Evolutionary conservation across 2,113 vertebrate genomes (phyloP).

Genomic region (Neolamprologus sp.): DNA sequence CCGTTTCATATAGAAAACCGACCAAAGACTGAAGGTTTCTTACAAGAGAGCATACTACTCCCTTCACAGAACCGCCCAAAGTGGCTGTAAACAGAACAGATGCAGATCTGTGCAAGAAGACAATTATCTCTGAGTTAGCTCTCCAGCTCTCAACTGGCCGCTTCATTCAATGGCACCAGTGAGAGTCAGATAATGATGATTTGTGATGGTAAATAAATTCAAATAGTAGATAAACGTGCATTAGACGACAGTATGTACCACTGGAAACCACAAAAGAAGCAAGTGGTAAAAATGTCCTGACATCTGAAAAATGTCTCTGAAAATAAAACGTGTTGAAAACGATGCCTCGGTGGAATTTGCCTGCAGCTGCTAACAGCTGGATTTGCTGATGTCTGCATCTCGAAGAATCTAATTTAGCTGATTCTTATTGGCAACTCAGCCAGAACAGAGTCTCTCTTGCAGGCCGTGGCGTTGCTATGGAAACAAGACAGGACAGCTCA

Average conservation of each 20-base stretch:
- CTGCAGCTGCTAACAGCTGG: not conserved
- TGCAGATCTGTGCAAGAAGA: not conserved
- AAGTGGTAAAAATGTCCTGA: not conserved
- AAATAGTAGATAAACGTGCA: not conserved
- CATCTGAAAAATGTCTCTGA: not conserved
- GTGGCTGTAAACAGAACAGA: not conserved
- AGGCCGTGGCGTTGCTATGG: conserved; percentile 5
- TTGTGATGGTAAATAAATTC: not conserved
- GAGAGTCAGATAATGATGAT: not conserved
- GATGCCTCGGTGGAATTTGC: not conserved
- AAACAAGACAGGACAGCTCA: not conserved
- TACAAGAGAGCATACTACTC: not conserved
- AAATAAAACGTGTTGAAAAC: not conserved
- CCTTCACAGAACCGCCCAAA: not conserved
- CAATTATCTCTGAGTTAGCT: not conserved
- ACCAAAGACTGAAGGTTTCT: not conserved
- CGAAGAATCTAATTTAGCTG: not conserved
- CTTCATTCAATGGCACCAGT: not conserved
- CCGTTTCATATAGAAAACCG: accelerated
- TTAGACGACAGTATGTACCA: not conserved
- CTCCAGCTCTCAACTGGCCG: not conserved
- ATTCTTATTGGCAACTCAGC: not conserved
- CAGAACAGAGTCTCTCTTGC: not conserved
- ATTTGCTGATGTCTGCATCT: not conserved
- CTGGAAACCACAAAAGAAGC: not conserved